These are phyloP conservation scores for Urocyon cinereoargenteus DNA, from an alignment of 2,797 vertebrate genomes.

Conservation along the genomic window DNA sequence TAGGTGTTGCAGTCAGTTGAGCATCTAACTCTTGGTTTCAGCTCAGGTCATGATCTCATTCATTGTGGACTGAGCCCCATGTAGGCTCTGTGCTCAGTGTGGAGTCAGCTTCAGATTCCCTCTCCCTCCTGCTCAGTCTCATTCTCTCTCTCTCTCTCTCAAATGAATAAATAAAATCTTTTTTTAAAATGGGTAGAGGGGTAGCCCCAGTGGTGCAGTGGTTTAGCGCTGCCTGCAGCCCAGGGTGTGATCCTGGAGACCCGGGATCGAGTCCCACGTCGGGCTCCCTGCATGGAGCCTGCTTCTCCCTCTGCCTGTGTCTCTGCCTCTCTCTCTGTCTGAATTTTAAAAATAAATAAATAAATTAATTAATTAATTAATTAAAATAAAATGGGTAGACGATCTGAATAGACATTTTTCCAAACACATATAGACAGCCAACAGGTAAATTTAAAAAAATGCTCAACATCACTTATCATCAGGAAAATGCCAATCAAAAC, in stretches of 20 bases:
- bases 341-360: no score
- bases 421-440: background rate
- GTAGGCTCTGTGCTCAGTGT: background rate
- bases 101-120: background rate
- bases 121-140: background rate
- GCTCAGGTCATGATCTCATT: background rate
- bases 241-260: no score
- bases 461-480: background rate
- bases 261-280: no score
- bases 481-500: background rate
- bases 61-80: background rate
- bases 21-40: background rate
- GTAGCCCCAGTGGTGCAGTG: no score
- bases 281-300: no score
- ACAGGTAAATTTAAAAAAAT: background rate
- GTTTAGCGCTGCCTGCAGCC: no score
- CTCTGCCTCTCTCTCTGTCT: no score
- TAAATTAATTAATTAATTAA: no score
- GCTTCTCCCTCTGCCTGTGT: no score
- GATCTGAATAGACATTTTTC: background rate
- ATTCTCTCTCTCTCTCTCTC: background rate
- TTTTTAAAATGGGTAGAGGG: background rate
- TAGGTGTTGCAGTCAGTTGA: background rate
- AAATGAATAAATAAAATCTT: background rate
- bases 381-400: background rate